Evolutionary conservation across 1,140 invertebrate genomes (phyloP), one percentile per base, ranked within the genome.

Genomic region (Drosophila pandora): DNA sequence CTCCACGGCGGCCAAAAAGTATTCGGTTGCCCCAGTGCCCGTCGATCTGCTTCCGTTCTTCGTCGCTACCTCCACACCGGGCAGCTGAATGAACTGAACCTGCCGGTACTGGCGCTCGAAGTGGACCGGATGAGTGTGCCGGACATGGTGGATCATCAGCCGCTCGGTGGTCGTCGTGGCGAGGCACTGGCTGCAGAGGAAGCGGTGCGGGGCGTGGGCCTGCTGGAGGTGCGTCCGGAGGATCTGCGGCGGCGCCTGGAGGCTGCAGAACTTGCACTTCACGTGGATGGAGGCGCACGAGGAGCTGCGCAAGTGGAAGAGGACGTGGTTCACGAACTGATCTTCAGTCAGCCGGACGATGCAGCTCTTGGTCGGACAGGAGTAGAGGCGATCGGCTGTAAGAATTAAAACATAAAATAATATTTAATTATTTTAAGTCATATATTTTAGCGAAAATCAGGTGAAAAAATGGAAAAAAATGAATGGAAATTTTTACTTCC

Each of bases 101-200:
- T 69, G 56, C 1, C 47, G 60, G 6, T 78, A 57, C 39, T 32
- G 13, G 0, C 41, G 17, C 21, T 47, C 12, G n/a, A 67, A 87
- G 2, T 21, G 23, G 1, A 10, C 12, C 2, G 4, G 0, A 25
- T 85, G 82, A 2, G 34, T 7, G 1, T 2, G 34, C 2, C 39
- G 17, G 3, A 79, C 25, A n/a, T 87, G 82, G n/a, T 71, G 50
- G 1, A 67, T 48, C 75, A 87, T 72, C 0, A 88, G 10, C 0
- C 48, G 50, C 3, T 39, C 63, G 57, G 75, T 71, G 6, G 23
- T 13, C 9, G 78, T 65, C 6, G 82, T 87, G 21, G 72, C 79
- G 22, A 82, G 56, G 21, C 82, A 87, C n/a, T 62, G 6, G 50
- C 70, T 56, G 43, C 82, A 87, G 49, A 79, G 60, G 23, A 76